phyloP scores from a whole-genome alignment of 2,797 vertebrate species.

The Caiman crocodilus region DNA sequence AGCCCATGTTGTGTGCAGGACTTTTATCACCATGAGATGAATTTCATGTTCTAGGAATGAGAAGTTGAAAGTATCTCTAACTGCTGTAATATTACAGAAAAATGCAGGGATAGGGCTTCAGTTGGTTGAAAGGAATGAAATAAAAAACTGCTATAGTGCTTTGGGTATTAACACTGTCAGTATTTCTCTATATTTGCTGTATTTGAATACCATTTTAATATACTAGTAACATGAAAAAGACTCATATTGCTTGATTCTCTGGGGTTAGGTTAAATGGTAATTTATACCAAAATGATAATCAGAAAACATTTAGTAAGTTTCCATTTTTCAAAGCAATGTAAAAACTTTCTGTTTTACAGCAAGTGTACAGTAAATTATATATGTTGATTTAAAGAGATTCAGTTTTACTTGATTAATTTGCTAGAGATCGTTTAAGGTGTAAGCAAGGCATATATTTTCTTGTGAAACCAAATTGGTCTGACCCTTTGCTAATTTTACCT shows the following conservation, averaged over 20 bases:
- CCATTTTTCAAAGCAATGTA: constrained; percentile 45
- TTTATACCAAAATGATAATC: constrained; percentile 51
- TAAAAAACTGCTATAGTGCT: constrained; percentile 31
- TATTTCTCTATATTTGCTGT: not conserved
- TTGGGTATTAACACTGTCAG: not conserved
- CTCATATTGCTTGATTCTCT: constrained; percentile 41
- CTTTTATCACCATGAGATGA: not conserved
- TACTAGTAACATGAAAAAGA: not conserved
- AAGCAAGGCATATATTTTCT: constrained; percentile 76
- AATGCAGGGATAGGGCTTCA: constrained; percentile 25
- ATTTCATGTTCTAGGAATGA: not conserved
- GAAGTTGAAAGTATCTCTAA: constrained; percentile 24
- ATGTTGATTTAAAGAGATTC: constrained; percentile 63
- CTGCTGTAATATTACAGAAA: constrained; percentile 10
- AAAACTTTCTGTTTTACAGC: constrained; percentile 34
- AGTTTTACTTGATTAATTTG: constrained; percentile 69
- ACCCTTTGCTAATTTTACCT: constrained; percentile 80
- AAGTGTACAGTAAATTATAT: constrained; percentile 40
- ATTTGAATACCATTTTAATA: constrained; percentile 44
- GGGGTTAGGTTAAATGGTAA: constrained; percentile 54
- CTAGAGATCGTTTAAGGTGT: constrained; percentile 72
- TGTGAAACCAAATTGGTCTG: constrained; percentile 65
- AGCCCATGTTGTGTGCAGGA: not conserved
- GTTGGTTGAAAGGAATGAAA: not conserved
- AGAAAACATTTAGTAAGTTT: constrained; percentile 34